Evolutionary conservation across 2,113 vertebrate species (phyloP).

Genomic region (Tympanuchus pallidicinctus): DNA sequence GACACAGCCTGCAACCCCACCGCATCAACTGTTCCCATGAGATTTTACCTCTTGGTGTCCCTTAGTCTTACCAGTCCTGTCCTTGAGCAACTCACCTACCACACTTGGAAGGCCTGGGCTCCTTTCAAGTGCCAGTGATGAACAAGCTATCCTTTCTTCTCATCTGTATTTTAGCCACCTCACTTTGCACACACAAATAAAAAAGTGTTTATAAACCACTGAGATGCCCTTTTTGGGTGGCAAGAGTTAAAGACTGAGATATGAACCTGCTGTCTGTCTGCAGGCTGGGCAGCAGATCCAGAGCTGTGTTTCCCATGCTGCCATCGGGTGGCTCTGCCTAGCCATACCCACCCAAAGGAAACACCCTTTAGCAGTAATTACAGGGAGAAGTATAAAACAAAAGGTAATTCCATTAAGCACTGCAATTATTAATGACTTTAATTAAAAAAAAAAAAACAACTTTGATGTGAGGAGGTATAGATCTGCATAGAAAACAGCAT

Average conservation of each 20-base stretch:
- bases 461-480: background rate
- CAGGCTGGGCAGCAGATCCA: background rate
- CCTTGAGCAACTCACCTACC: background rate
- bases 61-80: background rate
- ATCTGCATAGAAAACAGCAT: background rate
- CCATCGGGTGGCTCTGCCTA: conserved; percentile 66
- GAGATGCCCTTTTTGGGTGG: background rate
- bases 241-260: background rate
- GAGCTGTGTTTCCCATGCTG: background rate
- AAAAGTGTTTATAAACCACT: accelerated
- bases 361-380: background rate
- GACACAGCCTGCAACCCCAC: background rate
- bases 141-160: background rate
- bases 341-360: background rate
- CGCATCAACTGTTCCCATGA: background rate
- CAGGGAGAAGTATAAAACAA: background rate
- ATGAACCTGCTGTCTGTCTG: background rate
- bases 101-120: background rate
- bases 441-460: background rate
- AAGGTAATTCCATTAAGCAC: background rate
- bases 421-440: background rate
- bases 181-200: background rate
- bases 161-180: background rate
- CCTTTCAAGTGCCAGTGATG: background rate
- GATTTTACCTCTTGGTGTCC: background rate